Conservation (phyloP, 2,888 invertebrate genomes). For the Lycophotia porphyrea region DNA sequence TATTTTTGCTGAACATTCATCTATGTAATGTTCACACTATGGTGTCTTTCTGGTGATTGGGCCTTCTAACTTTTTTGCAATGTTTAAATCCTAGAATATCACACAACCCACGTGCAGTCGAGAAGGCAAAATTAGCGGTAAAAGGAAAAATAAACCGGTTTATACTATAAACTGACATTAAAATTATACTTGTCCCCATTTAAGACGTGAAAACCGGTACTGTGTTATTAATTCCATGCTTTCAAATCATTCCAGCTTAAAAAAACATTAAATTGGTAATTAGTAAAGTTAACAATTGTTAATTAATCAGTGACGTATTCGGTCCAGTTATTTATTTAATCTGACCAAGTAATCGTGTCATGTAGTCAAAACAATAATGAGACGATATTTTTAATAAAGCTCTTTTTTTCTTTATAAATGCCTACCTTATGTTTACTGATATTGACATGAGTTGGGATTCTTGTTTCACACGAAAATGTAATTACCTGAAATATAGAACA, state of each 20-base stretch:
- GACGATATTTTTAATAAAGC: background rate
- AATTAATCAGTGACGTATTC: conserved; percentile 15
- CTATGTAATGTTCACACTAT: background rate
- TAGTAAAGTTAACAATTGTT: conserved; percentile 10
- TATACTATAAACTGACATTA: conserved; percentile 28
- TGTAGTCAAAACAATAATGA: conserved; percentile 15
- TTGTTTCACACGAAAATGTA: conserved; percentile 11
- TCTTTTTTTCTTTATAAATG: background rate
- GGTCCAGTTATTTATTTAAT: conserved; percentile 25
- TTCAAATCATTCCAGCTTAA: too few species aligned
- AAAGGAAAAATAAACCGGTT: conserved; percentile 52
- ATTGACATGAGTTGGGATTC: background rate
- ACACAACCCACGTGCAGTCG: conserved; percentile 34
- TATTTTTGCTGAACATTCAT: background rate
- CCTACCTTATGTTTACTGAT: conserved; percentile 19
- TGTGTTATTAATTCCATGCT: conserved; percentile 17
- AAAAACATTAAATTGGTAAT: conserved; percentile 10
- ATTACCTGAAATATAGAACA: conserved; percentile 58
- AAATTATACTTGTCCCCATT: conserved; percentile 20
- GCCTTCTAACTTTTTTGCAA: background rate
- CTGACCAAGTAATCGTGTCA: background rate
- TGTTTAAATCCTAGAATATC: conserved; percentile 2
- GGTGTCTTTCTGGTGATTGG: background rate
- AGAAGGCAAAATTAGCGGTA: conserved; percentile 39
- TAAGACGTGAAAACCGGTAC: conserved; percentile 21